phyloP scores from a whole-genome alignment of 2,113 vertebrate genomes.

The Eurystomus gularis region DNA sequence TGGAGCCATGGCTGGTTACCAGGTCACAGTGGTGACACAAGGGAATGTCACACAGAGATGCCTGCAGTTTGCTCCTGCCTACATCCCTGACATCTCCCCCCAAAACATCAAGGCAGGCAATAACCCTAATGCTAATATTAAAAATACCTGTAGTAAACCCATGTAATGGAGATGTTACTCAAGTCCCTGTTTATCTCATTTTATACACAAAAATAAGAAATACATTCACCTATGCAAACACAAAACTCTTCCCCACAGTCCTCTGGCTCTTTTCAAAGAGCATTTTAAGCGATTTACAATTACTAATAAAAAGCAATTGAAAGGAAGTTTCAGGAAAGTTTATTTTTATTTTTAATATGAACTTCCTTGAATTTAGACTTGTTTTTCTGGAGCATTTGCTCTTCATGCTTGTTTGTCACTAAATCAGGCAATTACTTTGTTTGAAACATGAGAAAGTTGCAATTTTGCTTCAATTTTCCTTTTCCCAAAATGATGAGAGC shows the following conservation, averaged over 20 bases:
- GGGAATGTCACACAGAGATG: not conserved
- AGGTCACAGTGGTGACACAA: rapidly evolving
- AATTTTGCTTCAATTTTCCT: not conserved
- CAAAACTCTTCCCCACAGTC: not conserved
- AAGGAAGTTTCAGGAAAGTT: conserved; percentile 47
- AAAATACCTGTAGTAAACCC: not conserved
- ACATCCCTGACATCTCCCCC: not conserved
- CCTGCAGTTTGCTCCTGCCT: not conserved
- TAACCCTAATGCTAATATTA: not conserved
- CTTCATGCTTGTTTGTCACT: not conserved
- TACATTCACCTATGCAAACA: not conserved
- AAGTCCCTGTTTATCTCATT: not conserved
- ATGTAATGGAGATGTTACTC: not conserved
- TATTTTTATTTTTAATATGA: not conserved
- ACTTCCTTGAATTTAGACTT: not conserved
- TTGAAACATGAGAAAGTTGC: not conserved
- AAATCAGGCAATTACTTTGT: not conserved
- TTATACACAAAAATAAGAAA: not conserved
- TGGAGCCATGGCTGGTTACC: not conserved
- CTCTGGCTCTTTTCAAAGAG: conserved; percentile 37
- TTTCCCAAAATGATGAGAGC: not conserved
- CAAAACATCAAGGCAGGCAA: not conserved
- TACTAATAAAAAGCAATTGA: conserved; percentile 61
- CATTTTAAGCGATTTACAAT: conserved; percentile 44
- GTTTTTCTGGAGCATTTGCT: conserved; percentile 32